Evolutionary conservation across 2,113 vertebrate genomes (phyloP), one percentile per base, ranked within the genome.

Genomic region (Equus quagga): DNA sequence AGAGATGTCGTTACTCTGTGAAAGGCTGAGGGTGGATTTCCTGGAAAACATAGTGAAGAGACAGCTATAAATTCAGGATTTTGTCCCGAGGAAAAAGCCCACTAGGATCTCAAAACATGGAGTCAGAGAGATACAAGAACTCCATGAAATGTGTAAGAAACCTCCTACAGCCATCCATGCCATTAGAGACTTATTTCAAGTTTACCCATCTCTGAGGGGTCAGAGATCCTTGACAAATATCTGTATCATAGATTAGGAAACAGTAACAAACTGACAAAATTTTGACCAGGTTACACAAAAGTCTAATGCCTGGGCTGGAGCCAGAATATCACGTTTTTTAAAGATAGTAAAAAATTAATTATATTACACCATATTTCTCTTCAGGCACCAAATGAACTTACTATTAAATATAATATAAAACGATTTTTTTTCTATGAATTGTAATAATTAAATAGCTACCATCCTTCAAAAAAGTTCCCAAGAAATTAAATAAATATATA

Each of bases 321-420:
- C 2, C 3, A 76, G n/a, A 82, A 91, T 44, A 65, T 17, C 5
- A 44, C 0, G 0, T 80, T 87, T 28, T 31, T 65, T 46, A 75
- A 96, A 94, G 79, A 21, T 14, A 33, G 11, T 14, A 51, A 8
- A 58, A 65, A 75, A 44, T 84, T 7, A 19, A 49, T 54, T 31
- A 80, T 21, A 10, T 70, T 19, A 36, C n/a, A 24, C 69, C 24
- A 31, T n/a, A 5, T 67, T 69, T 10, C 15, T 89, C 4, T 92
- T 76, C 0, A 65, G 18, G 28, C n/a, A 67, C 8, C 54, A 62
- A 8, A 21, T n/a, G 17, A 58, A 69, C 8, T 60, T 31, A n/a
- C 3, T 49, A 17, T 44, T 86, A 51, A 72, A n/a, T 72, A n/a
- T 51, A 14, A 78, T 49, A 84, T 78, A 84, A 97, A 91, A 78